Evolutionary conservation across 2,113 vertebrate genomes (phyloP).

Genomic region (Copsychus sechellarum): DNA sequence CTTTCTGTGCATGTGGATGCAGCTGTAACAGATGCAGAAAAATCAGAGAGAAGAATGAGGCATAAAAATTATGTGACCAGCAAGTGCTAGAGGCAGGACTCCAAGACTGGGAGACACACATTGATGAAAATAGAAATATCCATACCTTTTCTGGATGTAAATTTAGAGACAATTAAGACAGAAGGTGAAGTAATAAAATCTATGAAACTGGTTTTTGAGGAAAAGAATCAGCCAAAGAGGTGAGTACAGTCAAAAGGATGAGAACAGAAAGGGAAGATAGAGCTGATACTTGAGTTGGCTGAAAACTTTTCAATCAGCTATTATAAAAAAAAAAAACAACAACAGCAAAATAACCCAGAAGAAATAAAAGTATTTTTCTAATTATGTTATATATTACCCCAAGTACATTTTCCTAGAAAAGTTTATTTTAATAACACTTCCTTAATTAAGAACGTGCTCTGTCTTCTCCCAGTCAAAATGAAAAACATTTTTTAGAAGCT

Average conservation of each 20-base stretch:
- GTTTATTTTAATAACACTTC: conserved; percentile 43
- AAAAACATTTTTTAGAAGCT: conserved; percentile 30
- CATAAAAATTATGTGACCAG: background rate
- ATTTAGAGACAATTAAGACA: background rate
- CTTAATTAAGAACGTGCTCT: conserved; percentile 62
- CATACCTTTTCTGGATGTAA: background rate
- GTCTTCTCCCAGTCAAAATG: conserved; percentile 43
- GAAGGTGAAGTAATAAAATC: background rate
- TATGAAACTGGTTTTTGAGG: background rate
- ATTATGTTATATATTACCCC: conserved; percentile 19
- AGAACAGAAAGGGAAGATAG: background rate
- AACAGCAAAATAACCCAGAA: background rate
- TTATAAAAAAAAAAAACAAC: background rate
- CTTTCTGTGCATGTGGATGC: background rate
- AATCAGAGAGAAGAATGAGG: background rate
- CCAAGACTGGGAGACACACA: background rate
- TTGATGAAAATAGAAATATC: background rate
- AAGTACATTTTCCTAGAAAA: conserved; percentile 38
- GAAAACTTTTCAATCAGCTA: background rate
- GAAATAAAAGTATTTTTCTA: background rate
- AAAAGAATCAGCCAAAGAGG: background rate
- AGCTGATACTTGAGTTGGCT: background rate
- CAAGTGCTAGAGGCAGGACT: background rate
- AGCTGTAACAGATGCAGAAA: background rate
- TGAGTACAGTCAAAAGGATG: background rate